Base-by-base conservation (phyloP, 2,888 invertebrate species). In the Spatulosminthurus flaviceps region DNA sequence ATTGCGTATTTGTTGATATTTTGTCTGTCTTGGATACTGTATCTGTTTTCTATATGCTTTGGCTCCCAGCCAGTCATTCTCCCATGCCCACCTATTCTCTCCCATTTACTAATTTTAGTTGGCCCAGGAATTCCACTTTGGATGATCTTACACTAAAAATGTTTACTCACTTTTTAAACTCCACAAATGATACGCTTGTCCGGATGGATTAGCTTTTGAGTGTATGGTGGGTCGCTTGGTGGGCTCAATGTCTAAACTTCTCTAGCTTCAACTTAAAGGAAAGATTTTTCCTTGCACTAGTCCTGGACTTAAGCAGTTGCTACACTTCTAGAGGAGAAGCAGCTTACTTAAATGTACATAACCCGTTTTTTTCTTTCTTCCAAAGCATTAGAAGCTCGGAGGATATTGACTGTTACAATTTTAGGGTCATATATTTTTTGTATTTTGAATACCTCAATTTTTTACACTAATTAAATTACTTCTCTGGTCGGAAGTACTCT, bases 1-100 rank as follows among this genome's bases (percentile, higher is more conserved):
- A n/a, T 51, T 24, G 51, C 72, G 24, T 72, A 72, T 72, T 72
- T 72, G 72, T 72, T 72, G 72, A 72, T 72, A 72, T 43, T 72
- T 72, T 72, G 72, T 72, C 72, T 72, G 72, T 72, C 26, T 16
- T 1, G 26, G 69, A 69, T 67, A 67, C n/a, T 67, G 67, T 67
- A 67, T 67, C 69, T 69, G 29, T 69, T 29, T 26, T 51, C 72
- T 71, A 72, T 51, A 72, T 72, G 24, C 24, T n/a, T 72, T 72
- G 71, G 71, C 71, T 42, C 16, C 43, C 4, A 43, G 71, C 71
- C 71, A 72, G 71, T 16, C 71, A 26, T 13, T 29, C n/a, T n/a
- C 26, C 22, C 64, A 64, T 26, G 26, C 64, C 22, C 64, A 64
- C 64, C 51, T 51, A 51, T 51, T 67, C 67, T 9, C 28, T 67